phyloP scores from a whole-genome alignment of 2,888 invertebrate species.

The Eumerus sabulonum region DNA sequence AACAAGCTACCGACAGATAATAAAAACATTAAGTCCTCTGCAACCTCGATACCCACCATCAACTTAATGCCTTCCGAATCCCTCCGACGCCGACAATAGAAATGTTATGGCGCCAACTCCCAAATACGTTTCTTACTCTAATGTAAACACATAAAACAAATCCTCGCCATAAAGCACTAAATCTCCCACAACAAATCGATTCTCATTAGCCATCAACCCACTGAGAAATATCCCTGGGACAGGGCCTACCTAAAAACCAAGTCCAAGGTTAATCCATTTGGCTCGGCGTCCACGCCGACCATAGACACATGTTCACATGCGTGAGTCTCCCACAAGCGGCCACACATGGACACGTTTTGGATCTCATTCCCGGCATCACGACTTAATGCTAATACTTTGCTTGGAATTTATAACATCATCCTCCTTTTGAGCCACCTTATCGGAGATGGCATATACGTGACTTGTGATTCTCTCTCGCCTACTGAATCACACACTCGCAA shows the following conservation, averaged over 20 bases:
- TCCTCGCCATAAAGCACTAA: background rate
- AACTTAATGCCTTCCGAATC: no score
- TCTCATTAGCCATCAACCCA: slow-evolving; percentile 34
- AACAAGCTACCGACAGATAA: no score
- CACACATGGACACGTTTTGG: no score
- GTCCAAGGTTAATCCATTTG: slow-evolving; percentile 56
- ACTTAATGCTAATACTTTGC: slow-evolving; percentile 8
- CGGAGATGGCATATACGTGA: slow-evolving; percentile 46
- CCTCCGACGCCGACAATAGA: no score
- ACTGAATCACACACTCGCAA: slow-evolving; percentile 19
- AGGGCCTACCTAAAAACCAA: slow-evolving; percentile 46
- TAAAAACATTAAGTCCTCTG: no score
- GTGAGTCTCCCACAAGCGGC: no score
- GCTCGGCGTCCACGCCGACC: background rate
- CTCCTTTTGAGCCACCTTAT: slow-evolving; percentile 8
- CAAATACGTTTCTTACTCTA: no score
- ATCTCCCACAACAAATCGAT: slow-evolving; percentile 49
- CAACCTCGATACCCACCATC: no score
- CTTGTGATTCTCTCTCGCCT: slow-evolving; percentile 35
- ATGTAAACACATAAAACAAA: no score
- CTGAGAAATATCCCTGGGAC: background rate
- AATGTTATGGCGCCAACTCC: no score
- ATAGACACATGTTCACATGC: slow-evolving; percentile 27
- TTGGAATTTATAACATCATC: slow-evolving; percentile 54
- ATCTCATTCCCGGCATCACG: background rate